Evolutionary conservation across 2,113 vertebrate species (phyloP).

Genomic region (Nannospalax galili): DNA sequence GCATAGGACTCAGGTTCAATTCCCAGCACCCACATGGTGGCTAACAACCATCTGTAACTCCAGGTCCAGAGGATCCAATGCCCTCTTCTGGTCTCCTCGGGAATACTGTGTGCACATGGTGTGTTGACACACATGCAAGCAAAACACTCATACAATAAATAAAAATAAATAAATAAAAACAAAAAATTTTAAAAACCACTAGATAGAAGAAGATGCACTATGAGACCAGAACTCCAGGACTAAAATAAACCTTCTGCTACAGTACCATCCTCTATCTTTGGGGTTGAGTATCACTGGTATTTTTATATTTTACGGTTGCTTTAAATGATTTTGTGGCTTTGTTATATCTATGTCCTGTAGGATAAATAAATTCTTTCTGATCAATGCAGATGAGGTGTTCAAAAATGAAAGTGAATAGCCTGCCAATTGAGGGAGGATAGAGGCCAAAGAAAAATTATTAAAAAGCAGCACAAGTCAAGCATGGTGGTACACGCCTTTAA

Average conservation of each 20-base stretch:
- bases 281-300: neutral
- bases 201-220: neutral
- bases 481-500: too few relatives aligned
- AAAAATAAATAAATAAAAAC: too few relatives aligned
- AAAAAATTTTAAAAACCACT: too few relatives aligned
- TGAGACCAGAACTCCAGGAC: neutral
- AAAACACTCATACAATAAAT: too few relatives aligned
- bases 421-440: neutral
- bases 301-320: constrained; percentile 36
- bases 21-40: too few relatives aligned
- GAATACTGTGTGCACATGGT: too few relatives aligned
- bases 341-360: neutral
- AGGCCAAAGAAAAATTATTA: neutral
- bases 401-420: constrained; percentile 31
- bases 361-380: neutral
- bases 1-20: too few relatives aligned
- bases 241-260: neutral
- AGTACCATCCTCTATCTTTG: neutral
- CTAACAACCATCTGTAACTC: too few relatives aligned
- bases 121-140: too few relatives aligned
- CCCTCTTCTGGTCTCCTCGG: too few relatives aligned
- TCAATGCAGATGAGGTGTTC: constrained; percentile 15
- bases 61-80: too few relatives aligned
- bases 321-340: constrained; percentile 27
- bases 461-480: neutral